Conservation (phyloP, 2,888 invertebrate species). For the Apodemia duryi region DNA sequence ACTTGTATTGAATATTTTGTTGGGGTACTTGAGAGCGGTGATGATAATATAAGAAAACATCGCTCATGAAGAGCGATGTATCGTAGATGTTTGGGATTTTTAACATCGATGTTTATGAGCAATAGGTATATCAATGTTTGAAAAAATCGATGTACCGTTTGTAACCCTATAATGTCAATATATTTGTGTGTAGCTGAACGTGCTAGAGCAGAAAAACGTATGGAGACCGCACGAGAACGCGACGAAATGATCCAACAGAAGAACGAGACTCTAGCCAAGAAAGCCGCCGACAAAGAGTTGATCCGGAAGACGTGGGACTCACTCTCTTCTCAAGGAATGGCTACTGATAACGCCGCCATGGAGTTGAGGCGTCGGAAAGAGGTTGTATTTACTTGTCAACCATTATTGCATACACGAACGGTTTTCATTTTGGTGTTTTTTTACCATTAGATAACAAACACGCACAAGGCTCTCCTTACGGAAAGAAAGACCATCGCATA, state of each 20-base stretch:
- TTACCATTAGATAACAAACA: slow-evolving; percentile 6
- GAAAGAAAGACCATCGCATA: no score
- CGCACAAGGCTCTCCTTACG: no score
- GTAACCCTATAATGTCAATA: no score
- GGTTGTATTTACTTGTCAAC: slow-evolving; percentile 35
- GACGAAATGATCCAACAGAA: slow-evolving; percentile 45
- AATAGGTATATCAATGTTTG: no score
- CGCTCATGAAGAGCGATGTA: no score
- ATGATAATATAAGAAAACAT: no score
- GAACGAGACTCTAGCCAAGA: slow-evolving; percentile 33
- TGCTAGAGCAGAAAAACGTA: slow-evolving; percentile 38
- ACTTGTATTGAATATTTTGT: no score
- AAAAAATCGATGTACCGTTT: no score
- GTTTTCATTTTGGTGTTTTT: no score
- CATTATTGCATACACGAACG: background rate
- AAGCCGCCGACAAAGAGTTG: slow-evolving; percentile 37
- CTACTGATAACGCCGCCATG: slow-evolving; percentile 39
- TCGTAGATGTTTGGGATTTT: no score
- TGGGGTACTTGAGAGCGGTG: no score
- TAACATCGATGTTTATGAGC: no score
- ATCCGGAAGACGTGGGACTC: slow-evolving; percentile 55
- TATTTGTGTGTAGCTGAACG: slow-evolving; percentile 38
- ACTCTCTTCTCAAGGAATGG: slow-evolving; percentile 45
- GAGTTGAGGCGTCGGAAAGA: slow-evolving; percentile 47
- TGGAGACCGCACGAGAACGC: slow-evolving; percentile 41